These are phyloP conservation scores for Tetheella fluctuosa DNA, from an alignment of 2,888 invertebrate species.

Conservation along the genomic window DNA sequence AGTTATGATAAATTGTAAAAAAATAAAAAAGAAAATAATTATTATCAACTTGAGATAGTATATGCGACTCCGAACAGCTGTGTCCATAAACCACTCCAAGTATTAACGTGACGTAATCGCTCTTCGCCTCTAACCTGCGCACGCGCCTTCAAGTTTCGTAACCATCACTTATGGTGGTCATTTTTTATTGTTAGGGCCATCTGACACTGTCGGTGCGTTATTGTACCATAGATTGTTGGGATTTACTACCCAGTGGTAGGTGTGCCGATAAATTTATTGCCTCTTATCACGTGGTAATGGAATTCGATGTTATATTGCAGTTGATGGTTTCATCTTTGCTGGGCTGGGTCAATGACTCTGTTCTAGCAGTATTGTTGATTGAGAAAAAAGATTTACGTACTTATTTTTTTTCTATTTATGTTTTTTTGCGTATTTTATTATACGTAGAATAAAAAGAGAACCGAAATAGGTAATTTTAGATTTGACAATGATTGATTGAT, in stretches of 20 bases:
- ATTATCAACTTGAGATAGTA: no score
- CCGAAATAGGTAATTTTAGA: no score
- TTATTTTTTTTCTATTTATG: neutral
- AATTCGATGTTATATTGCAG: constrained; percentile 43
- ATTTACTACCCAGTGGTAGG: constrained; percentile 61
- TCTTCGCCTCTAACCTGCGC: constrained; percentile 24
- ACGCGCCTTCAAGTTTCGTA: constrained; percentile 57
- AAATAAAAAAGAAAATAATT: no score
- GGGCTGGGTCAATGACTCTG: constrained; percentile 31
- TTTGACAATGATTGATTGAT: no score
- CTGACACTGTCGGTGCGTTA: constrained; percentile 65
- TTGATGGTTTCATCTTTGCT: constrained; percentile 41
- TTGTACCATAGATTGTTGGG: constrained; percentile 60
- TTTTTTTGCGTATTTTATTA: neutral
- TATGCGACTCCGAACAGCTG: no score
- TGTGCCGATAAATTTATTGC: constrained; percentile 76
- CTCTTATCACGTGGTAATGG: constrained; percentile 73
- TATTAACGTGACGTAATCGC: constrained; percentile 16
- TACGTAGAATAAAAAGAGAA: no score
- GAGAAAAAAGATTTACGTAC: neutral
- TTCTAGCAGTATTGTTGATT: neutral
- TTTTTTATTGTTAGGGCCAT: constrained; percentile 78
- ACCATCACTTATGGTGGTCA: constrained; percentile 65
- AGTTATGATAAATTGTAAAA: no score
- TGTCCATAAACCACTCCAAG: neutral